These are phyloP conservation scores for Protaetia brevitarsis DNA, from an alignment of 1,140 invertebrate genomes.

Conservation along the genomic window DNA sequence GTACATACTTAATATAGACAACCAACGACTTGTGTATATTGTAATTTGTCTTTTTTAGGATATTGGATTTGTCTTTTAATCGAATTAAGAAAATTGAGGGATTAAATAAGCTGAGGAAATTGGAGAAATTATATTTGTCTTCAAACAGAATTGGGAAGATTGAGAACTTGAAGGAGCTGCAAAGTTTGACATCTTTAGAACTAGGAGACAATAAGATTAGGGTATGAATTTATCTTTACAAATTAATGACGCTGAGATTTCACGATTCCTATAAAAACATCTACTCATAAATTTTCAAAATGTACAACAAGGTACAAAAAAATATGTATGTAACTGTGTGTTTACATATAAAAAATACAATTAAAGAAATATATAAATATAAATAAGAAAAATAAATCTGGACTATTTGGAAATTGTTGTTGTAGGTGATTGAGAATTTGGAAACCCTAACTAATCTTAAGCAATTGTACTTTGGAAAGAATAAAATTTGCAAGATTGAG, in stretches of 20 bases:
- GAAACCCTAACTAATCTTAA: conserved; percentile 70
- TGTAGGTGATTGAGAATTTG: conserved; percentile 76
- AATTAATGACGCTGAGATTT: background rate
- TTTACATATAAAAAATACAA: too few relatives aligned
- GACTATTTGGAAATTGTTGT: background rate
- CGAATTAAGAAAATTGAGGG: conserved; percentile 88
- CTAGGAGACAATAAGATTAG: conserved; percentile 90
- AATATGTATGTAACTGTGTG: too few relatives aligned
- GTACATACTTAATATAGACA: conserved; percentile 65
- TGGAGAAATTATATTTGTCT: conserved; percentile 87
- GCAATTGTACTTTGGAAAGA: conserved; percentile 89
- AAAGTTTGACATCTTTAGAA: conserved; percentile 82
- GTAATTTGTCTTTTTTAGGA: conserved; percentile 56
- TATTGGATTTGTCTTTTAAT: conserved; percentile 97
- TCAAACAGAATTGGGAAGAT: conserved; percentile 93
- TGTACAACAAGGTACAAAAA: too few relatives aligned
- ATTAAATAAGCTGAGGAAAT: conserved; percentile 72
- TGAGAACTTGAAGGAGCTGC: conserved; percentile 82
- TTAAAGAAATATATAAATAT: too few relatives aligned
- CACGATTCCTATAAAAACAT: too few relatives aligned
- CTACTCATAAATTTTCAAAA: too few relatives aligned
- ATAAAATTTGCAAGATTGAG: conserved; percentile 90
- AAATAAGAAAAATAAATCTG: too few relatives aligned
- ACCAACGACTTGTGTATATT: conserved; percentile 15
- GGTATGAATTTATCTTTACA: background rate